Evolutionary conservation across 2,797 vertebrate species (phyloP).

Genomic region (Danio choprae): DNA sequence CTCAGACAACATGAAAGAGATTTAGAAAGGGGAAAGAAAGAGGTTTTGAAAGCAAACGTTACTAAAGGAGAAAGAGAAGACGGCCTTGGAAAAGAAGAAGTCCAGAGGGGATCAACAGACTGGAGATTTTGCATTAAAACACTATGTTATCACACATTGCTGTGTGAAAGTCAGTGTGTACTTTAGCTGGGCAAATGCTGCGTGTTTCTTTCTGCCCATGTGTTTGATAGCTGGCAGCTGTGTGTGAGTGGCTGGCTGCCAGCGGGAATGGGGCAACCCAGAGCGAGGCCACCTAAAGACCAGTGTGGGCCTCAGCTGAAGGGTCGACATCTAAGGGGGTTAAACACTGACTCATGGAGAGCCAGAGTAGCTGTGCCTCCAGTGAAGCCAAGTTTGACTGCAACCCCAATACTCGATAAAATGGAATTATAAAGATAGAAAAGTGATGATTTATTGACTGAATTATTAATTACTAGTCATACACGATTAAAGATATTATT

Average conservation of each 20-base stretch:
- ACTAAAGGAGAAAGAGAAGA: slow-evolving; percentile 11
- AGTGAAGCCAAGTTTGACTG: not conserved
- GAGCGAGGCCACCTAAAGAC: slow-evolving; percentile 40
- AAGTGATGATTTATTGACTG: too few relatives aligned
- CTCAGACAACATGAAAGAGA: slow-evolving; percentile 25
- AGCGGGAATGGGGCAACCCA: slow-evolving; percentile 21
- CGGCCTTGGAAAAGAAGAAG: slow-evolving; percentile 17
- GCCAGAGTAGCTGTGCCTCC: slow-evolving; percentile 10
- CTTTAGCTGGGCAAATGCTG: slow-evolving; percentile 16
- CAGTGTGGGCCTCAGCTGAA: slow-evolving; percentile 35
- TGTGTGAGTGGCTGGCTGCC: slow-evolving; percentile 27
- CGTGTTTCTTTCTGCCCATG: slow-evolving; percentile 29
- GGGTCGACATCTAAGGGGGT: not conserved
- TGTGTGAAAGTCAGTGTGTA: slow-evolving; percentile 39
- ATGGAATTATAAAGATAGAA: not conserved
- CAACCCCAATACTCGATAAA: not conserved
- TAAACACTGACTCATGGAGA: slow-evolving; percentile 43
- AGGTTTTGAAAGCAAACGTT: slow-evolving; percentile 19
- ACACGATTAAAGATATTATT: too few relatives aligned
- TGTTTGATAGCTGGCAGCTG: slow-evolving; percentile 36
- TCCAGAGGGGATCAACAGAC: not conserved
- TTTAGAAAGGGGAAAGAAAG: not conserved
- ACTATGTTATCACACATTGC: not conserved
- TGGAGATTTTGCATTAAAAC: slow-evolving; percentile 6
- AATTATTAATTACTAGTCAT: too few relatives aligned